Conservation (phyloP, 2,888 invertebrate species). For the Tupiocoris notatus region DNA sequence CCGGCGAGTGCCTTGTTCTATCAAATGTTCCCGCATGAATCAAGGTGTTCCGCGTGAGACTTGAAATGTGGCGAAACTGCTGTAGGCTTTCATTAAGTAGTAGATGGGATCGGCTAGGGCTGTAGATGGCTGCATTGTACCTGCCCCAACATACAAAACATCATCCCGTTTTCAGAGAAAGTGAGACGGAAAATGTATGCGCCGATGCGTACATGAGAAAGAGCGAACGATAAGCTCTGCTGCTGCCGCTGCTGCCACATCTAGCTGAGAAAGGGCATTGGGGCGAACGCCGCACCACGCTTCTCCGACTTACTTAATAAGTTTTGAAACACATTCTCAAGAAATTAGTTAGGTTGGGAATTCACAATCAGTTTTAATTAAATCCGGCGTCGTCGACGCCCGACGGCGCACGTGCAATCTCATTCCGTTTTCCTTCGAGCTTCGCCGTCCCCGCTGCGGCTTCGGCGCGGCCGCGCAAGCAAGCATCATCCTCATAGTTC, state of each 20-base stretch:
- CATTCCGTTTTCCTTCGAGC: conserved; percentile 4
- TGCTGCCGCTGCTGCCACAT: too few relatives aligned
- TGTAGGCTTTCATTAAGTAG: background rate
- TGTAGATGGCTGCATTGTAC: background rate
- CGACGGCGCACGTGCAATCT: conserved; percentile 10
- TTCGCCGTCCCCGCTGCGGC: background rate
- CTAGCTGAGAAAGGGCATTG: background rate
- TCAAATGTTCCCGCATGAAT: background rate
- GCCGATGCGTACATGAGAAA: background rate
- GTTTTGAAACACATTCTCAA: conserved; percentile 25
- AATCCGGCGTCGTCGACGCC: conserved; percentile 12
- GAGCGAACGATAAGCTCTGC: background rate
- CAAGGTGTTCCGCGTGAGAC: background rate
- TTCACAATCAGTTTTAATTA: conserved; percentile 28
- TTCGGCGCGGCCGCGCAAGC: background rate
- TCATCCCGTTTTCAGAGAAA: background rate
- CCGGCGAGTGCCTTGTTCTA: background rate
- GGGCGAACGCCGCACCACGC: background rate
- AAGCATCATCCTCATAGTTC: too few relatives aligned
- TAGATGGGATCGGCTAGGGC: background rate
- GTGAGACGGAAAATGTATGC: background rate
- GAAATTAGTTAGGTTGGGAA: conserved; percentile 27
- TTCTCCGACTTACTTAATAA: conserved; percentile 16
- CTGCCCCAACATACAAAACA: background rate
- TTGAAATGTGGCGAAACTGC: background rate